Conservation (phyloP, 2,888 invertebrate genomes). For the Drosophila anomelani region DNA sequence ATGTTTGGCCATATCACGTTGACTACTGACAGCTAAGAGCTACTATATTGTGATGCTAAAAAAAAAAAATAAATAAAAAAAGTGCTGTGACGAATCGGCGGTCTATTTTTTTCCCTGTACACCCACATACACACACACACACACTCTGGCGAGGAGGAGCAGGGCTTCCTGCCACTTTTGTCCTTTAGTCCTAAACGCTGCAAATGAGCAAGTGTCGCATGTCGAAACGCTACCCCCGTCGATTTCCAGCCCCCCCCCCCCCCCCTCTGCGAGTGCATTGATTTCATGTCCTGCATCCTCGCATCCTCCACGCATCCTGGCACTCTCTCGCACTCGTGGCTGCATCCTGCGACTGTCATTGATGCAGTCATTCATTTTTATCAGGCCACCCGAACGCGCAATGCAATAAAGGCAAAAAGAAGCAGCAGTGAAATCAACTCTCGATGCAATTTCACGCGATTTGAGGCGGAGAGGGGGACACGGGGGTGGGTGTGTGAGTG, state of each 20-base stretch:
- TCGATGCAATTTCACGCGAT: conserved; percentile 47
- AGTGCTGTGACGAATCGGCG: not conserved
- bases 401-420: conserved; percentile 62
- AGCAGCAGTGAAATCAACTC: conserved; percentile 38
- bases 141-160: conserved; percentile 6
- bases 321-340: conserved; percentile 13
- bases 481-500: not conserved
- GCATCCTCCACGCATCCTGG: conserved; percentile 14
- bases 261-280: conserved; percentile 24
- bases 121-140: conserved; percentile 5
- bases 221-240: conserved; percentile 20
- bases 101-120: conserved; percentile 10
- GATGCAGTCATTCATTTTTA: conserved; percentile 75
- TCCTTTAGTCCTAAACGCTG: conserved; percentile 70
- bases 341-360: conserved; percentile 49
- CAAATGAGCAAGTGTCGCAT: conserved; percentile 73
- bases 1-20: not conserved
- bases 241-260: not conserved
- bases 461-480: not conserved
- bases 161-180: conserved; percentile 70
- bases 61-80: not conserved
- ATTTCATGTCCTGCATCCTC: conserved; percentile 38
- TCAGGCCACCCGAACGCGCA: conserved; percentile 62
- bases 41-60: not conserved
- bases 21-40: conserved; percentile 10